Evolutionary conservation across 2,113 vertebrate genomes (phyloP).

Genomic region (Spea bombifrons): DNA sequence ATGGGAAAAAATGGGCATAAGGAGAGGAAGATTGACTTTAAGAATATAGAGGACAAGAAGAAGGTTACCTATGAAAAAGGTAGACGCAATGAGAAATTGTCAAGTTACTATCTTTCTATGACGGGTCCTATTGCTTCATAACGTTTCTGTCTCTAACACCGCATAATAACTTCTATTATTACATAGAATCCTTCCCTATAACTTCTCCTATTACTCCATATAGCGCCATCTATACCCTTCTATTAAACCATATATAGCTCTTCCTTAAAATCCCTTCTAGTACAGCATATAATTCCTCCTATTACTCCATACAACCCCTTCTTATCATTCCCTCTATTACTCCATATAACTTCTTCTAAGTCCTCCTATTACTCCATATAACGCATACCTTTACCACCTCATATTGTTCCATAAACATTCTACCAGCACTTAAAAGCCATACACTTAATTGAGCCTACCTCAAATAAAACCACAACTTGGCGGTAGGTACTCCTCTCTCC

Average conservation of each 20-base stretch:
- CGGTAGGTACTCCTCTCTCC: too few relatives aligned
- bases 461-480: too few relatives aligned
- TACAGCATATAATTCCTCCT: not conserved
- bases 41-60: too few relatives aligned
- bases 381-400: conserved; percentile 8
- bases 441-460: too few relatives aligned
- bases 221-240: not conserved
- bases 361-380: conserved; percentile 20
- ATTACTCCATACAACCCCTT: conserved; percentile 9
- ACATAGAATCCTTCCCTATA: not conserved
- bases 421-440: not conserved
- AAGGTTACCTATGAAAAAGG: too few relatives aligned
- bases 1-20: conserved; percentile 3
- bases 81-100: too few relatives aligned
- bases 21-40: too few relatives aligned
- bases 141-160: not conserved
- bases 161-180: not conserved
- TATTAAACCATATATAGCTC: not conserved
- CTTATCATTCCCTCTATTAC: conserved; percentile 5
- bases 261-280: not conserved
- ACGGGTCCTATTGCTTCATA: not conserved
- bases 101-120: too few relatives aligned
- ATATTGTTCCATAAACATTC: not conserved
- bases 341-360: not conserved
- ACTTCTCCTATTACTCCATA: conserved; percentile 4